phyloP scores from a whole-genome alignment of 1,140 invertebrate genomes.

The Brachionus koreanus region DNA sequence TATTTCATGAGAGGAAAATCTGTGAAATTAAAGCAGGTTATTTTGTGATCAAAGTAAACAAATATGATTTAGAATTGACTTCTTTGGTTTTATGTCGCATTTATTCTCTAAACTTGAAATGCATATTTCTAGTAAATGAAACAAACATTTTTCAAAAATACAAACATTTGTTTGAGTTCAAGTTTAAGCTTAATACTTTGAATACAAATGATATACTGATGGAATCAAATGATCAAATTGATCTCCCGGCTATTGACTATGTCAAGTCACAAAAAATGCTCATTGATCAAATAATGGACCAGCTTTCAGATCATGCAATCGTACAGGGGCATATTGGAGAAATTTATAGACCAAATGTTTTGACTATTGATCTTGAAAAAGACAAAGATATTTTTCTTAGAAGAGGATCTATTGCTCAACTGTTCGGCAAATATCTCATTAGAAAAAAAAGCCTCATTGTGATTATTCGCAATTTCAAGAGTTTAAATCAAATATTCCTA shows the following conservation, averaged over 20 bases:
- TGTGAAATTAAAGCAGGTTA: neutral
- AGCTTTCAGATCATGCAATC: neutral
- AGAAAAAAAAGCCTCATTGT: neutral
- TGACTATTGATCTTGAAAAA: neutral
- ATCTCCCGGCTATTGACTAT: neutral
- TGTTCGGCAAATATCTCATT: neutral
- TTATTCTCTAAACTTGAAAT: neutral
- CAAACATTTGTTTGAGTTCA: neutral
- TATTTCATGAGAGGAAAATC: neutral
- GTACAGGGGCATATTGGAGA: neutral
- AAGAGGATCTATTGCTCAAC: neutral
- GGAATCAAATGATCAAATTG: neutral
- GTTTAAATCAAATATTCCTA: too few relatives aligned
- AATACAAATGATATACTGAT: neutral
- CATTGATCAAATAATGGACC: neutral
- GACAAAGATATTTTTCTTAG: neutral
- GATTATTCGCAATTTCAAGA: too few relatives aligned
- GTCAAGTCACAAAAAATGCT: neutral
- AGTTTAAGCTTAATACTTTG: neutral
- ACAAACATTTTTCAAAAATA: neutral
- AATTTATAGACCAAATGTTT: neutral
- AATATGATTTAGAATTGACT: neutral
- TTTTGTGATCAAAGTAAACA: neutral
- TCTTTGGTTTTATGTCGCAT: neutral
- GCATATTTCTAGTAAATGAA: neutral